Conservation (phyloP, 2,797 vertebrate genomes). For the Hyperoplus immaculatus region DNA sequence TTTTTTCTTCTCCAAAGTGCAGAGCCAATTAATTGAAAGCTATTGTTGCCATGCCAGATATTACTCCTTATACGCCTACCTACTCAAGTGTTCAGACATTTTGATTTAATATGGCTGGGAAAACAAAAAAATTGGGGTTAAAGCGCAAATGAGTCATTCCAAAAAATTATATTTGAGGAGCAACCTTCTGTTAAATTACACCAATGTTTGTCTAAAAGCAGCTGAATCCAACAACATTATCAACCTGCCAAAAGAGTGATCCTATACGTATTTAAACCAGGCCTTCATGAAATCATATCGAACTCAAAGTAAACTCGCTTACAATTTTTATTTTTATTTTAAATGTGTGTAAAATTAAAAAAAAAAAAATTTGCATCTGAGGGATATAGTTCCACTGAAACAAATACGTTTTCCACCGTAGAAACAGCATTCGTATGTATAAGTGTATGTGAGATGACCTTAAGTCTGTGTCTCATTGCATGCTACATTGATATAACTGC, state of each 20-base stretch:
- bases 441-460: not conserved
- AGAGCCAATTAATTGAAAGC: not conserved
- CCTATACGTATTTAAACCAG: not conserved
- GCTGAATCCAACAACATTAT: not conserved
- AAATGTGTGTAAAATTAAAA: not conserved
- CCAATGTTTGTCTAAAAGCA: not conserved
- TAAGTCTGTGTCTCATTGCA: not conserved
- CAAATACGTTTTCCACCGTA: not conserved
- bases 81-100: not conserved
- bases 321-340: not conserved
- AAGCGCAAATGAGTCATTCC: not conserved
- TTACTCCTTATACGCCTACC: not conserved
- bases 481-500: not conserved
- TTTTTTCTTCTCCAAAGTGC: not conserved
- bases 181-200: not conserved
- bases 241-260: not conserved
- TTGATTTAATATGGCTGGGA: not conserved
- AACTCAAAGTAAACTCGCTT: not conserved
- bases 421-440: not conserved
- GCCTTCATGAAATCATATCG: not conserved
- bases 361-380: too few species aligned
- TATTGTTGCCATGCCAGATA: not conserved
- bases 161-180: not conserved
- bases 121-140: not conserved
- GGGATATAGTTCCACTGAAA: not conserved